Evolutionary conservation across 1,140 invertebrate species (phyloP).

Genomic region (Zelostemma sp.): DNA sequence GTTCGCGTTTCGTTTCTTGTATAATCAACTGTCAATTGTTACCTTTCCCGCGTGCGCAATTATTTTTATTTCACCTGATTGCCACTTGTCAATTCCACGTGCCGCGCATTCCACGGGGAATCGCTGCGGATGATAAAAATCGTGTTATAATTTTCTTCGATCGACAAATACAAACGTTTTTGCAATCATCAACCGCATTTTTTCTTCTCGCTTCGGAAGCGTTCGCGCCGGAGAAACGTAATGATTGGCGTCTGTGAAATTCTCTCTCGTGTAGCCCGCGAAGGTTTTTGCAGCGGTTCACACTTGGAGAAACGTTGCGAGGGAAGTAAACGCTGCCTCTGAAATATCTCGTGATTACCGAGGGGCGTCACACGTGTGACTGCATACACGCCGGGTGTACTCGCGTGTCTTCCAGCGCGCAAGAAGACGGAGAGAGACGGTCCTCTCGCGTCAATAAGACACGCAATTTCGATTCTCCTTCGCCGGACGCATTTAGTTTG

Average conservation of each 20-base stretch:
- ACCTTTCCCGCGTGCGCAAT: slow-evolving; percentile 28
- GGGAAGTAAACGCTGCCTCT: slow-evolving; percentile 10
- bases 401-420: slow-evolving; percentile 10
- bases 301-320: not conserved
- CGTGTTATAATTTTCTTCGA: not conserved
- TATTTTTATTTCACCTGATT: too few species aligned
- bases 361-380: slow-evolving; percentile 17
- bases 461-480: not conserved
- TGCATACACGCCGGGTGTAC: slow-evolving; percentile 7
- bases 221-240: not conserved
- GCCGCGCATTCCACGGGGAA: too few species aligned
- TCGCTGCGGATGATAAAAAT: too few species aligned
- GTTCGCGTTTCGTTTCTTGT: slow-evolving; percentile 33
- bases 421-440: slow-evolving; percentile 20
- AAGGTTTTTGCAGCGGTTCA: slow-evolving; percentile 13
- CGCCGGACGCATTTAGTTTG: too few species aligned
- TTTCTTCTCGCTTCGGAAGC: not conserved
- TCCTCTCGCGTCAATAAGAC: slow-evolving; percentile 13
- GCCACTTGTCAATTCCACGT: not conserved
- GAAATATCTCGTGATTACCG: slow-evolving; percentile 14
- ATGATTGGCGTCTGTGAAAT: slow-evolving; percentile 4
- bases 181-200: not conserved
- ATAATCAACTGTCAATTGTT: slow-evolving; percentile 31
- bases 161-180: not conserved
- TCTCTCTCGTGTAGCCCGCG: slow-evolving; percentile 2